Conservation (phyloP, 2,113 vertebrate species). For the Eclectus roratus region DNA sequence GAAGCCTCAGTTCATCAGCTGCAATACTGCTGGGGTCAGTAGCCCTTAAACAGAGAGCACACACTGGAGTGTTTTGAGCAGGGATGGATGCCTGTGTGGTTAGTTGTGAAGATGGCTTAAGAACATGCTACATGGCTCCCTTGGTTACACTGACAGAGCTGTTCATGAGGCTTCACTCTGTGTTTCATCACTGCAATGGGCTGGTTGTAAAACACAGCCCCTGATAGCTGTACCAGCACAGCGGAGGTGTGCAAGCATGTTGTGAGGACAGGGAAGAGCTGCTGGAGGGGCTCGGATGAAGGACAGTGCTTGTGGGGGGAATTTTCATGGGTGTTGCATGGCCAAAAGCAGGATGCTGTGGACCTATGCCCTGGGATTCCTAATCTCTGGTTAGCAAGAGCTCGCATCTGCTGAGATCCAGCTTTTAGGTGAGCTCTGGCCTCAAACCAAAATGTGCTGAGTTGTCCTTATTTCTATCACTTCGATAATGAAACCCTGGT, state of each 20-base stretch:
- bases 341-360: background rate
- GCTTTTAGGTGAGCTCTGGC: background rate
- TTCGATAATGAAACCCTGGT: background rate
- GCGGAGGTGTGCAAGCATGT: accelerated
- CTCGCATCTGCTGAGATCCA: background rate
- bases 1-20: background rate
- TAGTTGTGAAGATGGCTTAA: accelerated
- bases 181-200: background rate
- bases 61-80: background rate
- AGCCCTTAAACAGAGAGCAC: background rate
- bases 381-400: background rate
- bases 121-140: background rate
- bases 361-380: background rate
- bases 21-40: background rate
- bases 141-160: background rate
- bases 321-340: background rate
- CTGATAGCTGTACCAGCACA: background rate
- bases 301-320: background rate
- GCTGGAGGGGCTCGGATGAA: background rate
- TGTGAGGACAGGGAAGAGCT: background rate
- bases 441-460: background rate
- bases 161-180: background rate
- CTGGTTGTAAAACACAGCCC: background rate
- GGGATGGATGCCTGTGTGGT: background rate
- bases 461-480: background rate